phyloP scores from a whole-genome alignment of 1,140 invertebrate species.

The Nylanderia fulva region DNA sequence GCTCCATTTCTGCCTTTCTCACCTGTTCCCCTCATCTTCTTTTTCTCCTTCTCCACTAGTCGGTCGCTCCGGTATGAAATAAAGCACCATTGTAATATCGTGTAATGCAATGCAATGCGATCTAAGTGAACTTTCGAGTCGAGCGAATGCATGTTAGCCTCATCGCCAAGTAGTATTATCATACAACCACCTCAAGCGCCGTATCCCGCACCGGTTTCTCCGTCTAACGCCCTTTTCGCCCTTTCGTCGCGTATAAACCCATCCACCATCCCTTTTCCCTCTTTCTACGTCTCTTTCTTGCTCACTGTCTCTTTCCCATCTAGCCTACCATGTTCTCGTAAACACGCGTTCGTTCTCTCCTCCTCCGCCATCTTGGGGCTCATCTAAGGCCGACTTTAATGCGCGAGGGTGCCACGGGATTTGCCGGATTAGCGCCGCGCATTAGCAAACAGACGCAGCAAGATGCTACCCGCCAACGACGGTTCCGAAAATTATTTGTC shows the following conservation, averaged over 20 bases:
- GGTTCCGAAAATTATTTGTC: constrained; percentile 78
- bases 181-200: constrained; percentile 61
- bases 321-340: constrained; percentile 51
- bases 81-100: constrained; percentile 72
- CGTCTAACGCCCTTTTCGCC: background rate
- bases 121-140: constrained; percentile 77
- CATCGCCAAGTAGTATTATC: constrained; percentile 70
- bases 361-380: constrained; percentile 56
- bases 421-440: constrained; percentile 78
- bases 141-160: constrained; percentile 78
- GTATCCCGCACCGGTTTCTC: constrained; percentile 43
- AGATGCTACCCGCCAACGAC: constrained; percentile 73
- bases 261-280: constrained; percentile 33
- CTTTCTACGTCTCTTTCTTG: constrained; percentile 15
- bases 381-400: constrained; percentile 78
- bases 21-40: background rate
- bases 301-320: background rate
- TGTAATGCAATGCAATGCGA: constrained; percentile 75
- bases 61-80: constrained; percentile 18
- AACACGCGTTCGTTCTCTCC: constrained; percentile 54
- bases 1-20: constrained; percentile 22
- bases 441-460: constrained; percentile 76
- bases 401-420: constrained; percentile 76
- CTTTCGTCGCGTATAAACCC: background rate
- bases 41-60: background rate